Base-by-base conservation (phyloP, 2,888 invertebrate genomes). In the Heliothis peltigera region DNA sequence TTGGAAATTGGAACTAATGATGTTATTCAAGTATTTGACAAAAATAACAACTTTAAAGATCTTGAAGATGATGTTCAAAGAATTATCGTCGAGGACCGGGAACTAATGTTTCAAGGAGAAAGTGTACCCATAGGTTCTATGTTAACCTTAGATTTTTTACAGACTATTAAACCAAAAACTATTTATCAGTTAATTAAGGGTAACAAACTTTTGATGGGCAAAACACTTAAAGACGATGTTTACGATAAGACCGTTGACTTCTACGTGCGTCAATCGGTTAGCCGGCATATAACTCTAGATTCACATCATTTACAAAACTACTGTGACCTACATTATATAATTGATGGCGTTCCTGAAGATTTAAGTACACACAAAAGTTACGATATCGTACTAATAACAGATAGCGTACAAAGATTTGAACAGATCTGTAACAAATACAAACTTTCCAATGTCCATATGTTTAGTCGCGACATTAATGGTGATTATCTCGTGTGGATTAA, bases 101-200 rank as follows among this genome's bases (percentile, higher is more conserved):
- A 39, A 54, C 25, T 71, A 5, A 43, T 52, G 49, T 71, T 68
- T 71, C 71, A 69, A 35, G 69, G 69, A 8, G 8, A 48, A 28
- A 51, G 22, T 1, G 15, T 62, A 12, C 21, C 44, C 7, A n/a
- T 64, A 2, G 42, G 22, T 18, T 0, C n/a, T 10, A n/a, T 60
- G 10, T 51, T 70, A 3, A 19, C 59, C 48, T 10, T 25, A 17
- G 18, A 28, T 12, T 35, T 55, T 3, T 19, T 69, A 22, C 18
- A 49, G 19, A 15, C 32, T 19, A 22, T 69, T 10, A 58, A 58
- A 3, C 42, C 62, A 7, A 49, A 43, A 17, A 46, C 44, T 12
- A 42, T 71, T 32, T 21, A n/a, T 19, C 44, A 39, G 28, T 42
- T 68, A 15, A 56, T 74, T 32, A 57, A 49, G 25, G 35, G 46